phyloP scores from a whole-genome alignment of 2,113 vertebrate species.

The Noctilio leporinus region DNA sequence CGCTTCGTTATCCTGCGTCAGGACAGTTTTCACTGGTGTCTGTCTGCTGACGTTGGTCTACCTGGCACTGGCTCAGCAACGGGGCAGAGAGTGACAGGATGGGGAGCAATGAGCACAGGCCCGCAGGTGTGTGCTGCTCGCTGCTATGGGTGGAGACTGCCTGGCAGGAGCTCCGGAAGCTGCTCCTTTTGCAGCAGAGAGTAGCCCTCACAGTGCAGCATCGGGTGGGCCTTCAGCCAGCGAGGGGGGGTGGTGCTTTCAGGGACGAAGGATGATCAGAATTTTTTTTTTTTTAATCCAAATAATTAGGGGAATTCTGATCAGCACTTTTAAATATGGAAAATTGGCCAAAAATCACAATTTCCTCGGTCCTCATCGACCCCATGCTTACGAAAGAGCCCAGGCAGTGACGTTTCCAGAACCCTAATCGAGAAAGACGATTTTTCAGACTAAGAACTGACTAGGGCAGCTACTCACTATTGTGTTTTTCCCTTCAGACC shows the following conservation, averaged over 20 bases:
- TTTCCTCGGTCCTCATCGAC: not conserved
- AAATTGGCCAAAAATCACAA: not conserved
- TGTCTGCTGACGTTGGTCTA: conserved; percentile 24
- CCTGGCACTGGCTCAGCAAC: conserved; percentile 6
- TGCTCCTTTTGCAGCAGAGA: not conserved
- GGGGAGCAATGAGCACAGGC: conserved; percentile 41
- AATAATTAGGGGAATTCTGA: not conserved
- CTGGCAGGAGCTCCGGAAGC: not conserved
- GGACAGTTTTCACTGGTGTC: not conserved
- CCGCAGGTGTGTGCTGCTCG: not conserved
- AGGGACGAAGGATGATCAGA: not conserved
- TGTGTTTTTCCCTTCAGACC: not conserved
- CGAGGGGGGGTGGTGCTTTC: not conserved
- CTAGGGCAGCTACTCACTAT: not conserved
- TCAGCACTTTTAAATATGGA: not conserved
- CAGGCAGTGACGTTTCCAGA: accelerated
- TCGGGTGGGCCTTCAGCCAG: not conserved
- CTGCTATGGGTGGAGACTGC: not conserved
- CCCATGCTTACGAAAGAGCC: not conserved
- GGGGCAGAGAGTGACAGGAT: conserved; percentile 47
- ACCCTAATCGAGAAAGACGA: not conserved
- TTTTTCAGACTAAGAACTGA: not conserved
- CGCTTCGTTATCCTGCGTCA: not conserved
- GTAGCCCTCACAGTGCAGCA: not conserved
- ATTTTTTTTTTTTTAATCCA: not conserved